Evolutionary conservation across 2,888 invertebrate species (phyloP).

Genomic region (Chaetogeoica ovagalla): DNA sequence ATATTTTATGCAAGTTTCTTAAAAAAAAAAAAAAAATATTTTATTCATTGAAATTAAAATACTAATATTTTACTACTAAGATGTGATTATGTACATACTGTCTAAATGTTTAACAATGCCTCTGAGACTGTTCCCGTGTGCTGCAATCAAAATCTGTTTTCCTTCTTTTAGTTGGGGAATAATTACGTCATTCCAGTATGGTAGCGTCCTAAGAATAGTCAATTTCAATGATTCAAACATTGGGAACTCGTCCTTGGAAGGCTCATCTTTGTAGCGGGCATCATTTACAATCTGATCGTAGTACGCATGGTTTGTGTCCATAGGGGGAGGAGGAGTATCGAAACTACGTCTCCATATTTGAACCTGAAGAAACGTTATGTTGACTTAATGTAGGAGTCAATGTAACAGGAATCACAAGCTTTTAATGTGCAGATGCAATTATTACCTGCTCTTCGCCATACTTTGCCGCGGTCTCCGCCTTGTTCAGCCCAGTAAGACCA

Average conservation of each 20-base stretch:
- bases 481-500: slow-evolving; percentile 81
- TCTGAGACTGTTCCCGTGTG: slow-evolving; percentile 83
- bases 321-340: slow-evolving; percentile 79
- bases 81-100: slow-evolving; percentile 62
- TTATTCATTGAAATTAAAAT: no score
- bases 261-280: slow-evolving; percentile 73
- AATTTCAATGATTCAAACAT: slow-evolving; percentile 80
- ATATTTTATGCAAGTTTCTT: no score
- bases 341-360: slow-evolving; percentile 85
- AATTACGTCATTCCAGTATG: slow-evolving; percentile 84
- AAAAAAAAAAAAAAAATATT: no score
- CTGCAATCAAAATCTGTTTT: slow-evolving; percentile 77
- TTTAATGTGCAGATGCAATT: not conserved
- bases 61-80: no score
- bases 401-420: not conserved
- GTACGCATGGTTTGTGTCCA: slow-evolving; percentile 75
- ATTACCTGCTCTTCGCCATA: slow-evolving; percentile 80
- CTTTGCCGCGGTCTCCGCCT: slow-evolving; percentile 80
- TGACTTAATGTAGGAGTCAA: not conserved
- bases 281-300: slow-evolving; percentile 76
- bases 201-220: slow-evolving; percentile 78
- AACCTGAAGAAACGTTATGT: slow-evolving; percentile 63
- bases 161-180: slow-evolving; percentile 81
- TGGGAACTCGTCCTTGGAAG: slow-evolving; percentile 73
- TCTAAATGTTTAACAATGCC: slow-evolving; percentile 86